Evolutionary conservation across 2,797 vertebrate species (phyloP).

Genomic region (Helarctos malayanus): DNA sequence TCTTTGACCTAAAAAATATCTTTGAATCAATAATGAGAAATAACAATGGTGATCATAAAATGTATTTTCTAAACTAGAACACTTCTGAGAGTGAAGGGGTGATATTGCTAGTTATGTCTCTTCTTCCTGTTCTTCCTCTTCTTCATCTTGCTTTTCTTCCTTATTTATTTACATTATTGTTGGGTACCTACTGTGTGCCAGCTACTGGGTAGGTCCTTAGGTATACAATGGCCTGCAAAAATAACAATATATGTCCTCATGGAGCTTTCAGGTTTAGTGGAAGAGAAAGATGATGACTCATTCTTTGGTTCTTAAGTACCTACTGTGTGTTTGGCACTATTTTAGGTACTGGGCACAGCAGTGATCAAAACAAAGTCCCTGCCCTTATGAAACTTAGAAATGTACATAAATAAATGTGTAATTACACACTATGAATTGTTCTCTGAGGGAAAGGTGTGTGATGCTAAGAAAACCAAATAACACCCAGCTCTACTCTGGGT

Average conservation of each 20-base stretch:
- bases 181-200: not conserved
- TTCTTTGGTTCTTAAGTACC: not conserved
- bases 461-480: not conserved
- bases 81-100: not conserved
- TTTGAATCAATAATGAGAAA: conserved; percentile 33
- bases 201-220: not conserved
- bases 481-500: not conserved
- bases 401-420: not conserved
- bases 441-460: not conserved
- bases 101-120: not conserved
- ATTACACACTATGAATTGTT: not conserved
- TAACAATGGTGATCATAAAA: conserved; percentile 1
- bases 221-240: not conserved
- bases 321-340: not conserved
- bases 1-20: conserved; percentile 53
- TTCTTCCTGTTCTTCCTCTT: not conserved
- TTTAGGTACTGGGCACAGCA: not conserved
- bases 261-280: not conserved
- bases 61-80: not conserved
- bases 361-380: not conserved
- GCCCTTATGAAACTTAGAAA: not conserved
- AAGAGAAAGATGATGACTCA: not conserved
- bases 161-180: not conserved
- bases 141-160: not conserved
- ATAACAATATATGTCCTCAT: not conserved